These are phyloP conservation scores for Styela plicata DNA, from an alignment of 23 tunicate genomes.

Conservation along the genomic window DNA sequence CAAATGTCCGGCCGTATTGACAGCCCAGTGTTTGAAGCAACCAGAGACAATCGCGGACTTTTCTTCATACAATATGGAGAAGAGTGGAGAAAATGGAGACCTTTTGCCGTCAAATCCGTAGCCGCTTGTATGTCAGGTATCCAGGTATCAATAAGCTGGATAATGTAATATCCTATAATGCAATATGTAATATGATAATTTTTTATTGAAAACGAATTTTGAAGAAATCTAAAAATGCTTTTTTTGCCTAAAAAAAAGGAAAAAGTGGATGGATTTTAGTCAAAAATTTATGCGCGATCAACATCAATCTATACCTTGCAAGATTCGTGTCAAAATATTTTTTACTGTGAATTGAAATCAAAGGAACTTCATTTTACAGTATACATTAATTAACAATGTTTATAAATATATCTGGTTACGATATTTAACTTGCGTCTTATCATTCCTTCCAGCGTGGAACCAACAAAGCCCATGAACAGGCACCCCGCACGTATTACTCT, in stretches of 20 bases:
- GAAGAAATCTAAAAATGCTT: constrained; percentile 15
- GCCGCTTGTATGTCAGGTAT: neutral
- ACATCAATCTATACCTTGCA: no score
- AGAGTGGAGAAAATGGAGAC: constrained; percentile 37
- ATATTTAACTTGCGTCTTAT: no score
- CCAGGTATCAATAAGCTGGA: neutral
- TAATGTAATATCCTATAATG: neutral
- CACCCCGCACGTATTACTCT: no score
- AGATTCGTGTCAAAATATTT: no score
- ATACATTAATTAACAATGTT: no score
- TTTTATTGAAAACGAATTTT: neutral
- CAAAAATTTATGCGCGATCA: no score
- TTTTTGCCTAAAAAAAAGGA: constrained; percentile 34
- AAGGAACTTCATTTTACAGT: no score
- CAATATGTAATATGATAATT: neutral
- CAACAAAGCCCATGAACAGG: no score
- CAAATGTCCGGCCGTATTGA: constrained; percentile 36
- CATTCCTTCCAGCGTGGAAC: no score
- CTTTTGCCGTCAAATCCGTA: constrained; percentile 22
- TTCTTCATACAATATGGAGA: constrained; percentile 39
- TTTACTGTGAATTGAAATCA: no score
- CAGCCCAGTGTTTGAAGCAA: neutral
- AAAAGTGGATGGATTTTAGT: no score
- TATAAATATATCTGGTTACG: no score
- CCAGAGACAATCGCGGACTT: constrained; percentile 31